These are phyloP conservation scores for Pygoscelis adeliae DNA, from an alignment of 2,113 vertebrate species.

Conservation along the genomic window DNA sequence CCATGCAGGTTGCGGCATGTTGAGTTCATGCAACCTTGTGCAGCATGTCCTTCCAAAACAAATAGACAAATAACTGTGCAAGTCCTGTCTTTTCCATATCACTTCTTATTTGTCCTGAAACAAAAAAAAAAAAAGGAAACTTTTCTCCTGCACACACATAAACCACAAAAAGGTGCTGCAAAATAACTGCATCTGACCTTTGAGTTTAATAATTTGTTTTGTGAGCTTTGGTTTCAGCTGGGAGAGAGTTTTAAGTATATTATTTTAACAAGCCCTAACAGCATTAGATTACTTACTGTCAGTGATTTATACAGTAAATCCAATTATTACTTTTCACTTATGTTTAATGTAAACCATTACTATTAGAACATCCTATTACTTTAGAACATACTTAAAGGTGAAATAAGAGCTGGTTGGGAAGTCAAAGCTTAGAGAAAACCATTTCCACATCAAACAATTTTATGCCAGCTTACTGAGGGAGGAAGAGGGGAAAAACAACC, in stretches of 20 bases:
- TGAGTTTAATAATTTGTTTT: background rate
- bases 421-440: background rate
- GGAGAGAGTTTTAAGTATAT: background rate
- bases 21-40: background rate
- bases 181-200: background rate
- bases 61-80: background rate
- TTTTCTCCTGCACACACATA: background rate
- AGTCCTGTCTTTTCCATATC: background rate
- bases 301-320: background rate
- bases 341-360: background rate
- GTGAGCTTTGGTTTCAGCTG: background rate
- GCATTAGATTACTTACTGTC: background rate
- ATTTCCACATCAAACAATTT: background rate
- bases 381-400: background rate
- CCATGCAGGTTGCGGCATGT: background rate
- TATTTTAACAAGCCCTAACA: background rate
- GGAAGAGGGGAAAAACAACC: background rate
- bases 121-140: background rate
- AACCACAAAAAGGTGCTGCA: background rate
- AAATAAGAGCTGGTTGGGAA: background rate
- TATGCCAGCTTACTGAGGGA: background rate
- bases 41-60: constrained; percentile 10
- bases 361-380: background rate
- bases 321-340: background rate
- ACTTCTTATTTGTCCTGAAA: background rate